phyloP scores from a whole-genome alignment of 2,113 vertebrate species.

The Misgurnus anguillicaudatus region DNA sequence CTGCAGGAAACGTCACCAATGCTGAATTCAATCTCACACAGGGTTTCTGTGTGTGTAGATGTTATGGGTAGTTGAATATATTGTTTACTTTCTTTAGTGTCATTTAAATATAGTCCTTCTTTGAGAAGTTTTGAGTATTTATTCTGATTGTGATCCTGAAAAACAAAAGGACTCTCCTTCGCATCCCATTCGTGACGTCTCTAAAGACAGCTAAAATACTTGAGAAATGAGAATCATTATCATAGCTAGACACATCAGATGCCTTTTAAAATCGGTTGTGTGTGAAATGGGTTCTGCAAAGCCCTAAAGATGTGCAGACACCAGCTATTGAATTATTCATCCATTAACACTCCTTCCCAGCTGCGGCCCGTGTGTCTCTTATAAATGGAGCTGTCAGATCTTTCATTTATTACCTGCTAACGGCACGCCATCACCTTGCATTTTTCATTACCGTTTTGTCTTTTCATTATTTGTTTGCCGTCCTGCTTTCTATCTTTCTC shows the following conservation, averaged over 20 bases:
- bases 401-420: background rate
- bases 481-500: constrained; percentile 27
- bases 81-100: background rate
- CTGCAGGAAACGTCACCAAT: background rate
- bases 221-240: constrained; percentile 1
- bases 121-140: background rate
- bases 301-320: background rate
- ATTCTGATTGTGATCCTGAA: background rate
- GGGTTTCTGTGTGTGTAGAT: constrained; percentile 1
- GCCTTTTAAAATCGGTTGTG: background rate
- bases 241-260: background rate
- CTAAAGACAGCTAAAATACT: background rate
- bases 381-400: background rate
- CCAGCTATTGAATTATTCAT: constrained; percentile 28
- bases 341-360: constrained; percentile 14
- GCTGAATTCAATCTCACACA: background rate
- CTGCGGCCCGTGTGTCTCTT: background rate
- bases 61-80: background rate
- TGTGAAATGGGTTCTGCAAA: background rate
- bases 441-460: constrained; percentile 24
- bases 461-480: constrained; percentile 12
- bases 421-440: background rate
- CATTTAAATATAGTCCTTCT: constrained; percentile 10
- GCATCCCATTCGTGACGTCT: background rate
- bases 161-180: background rate